Conservation (phyloP, 1,140 invertebrate species). For the Drosophila mojavensis region DNA sequence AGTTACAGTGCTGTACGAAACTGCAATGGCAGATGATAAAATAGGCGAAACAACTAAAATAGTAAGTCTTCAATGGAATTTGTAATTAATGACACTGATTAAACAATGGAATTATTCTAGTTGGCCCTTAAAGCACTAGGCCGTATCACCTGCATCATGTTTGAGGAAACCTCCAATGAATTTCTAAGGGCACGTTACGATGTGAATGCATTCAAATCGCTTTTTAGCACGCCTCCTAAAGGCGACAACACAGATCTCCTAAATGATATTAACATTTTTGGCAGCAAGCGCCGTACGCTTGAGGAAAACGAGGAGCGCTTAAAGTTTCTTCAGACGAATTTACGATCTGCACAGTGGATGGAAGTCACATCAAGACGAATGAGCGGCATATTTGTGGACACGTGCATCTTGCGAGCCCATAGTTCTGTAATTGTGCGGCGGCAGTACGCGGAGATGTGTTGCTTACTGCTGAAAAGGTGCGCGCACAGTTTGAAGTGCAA, state of each 20-base stretch:
- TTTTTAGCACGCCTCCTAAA: constrained; percentile 28
- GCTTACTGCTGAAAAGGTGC: constrained; percentile 61
- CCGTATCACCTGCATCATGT: constrained; percentile 72
- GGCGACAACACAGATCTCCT: background rate
- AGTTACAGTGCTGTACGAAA: constrained; percentile 62
- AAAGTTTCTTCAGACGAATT: constrained; percentile 54
- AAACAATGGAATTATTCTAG: constrained; percentile 24
- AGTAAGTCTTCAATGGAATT: constrained; percentile 44
- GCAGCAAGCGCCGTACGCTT: constrained; percentile 38
- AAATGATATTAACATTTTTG: constrained; percentile 46
- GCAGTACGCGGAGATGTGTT: constrained; percentile 69
- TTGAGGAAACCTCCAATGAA: constrained; percentile 71
- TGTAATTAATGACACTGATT: background rate
- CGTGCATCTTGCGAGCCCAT: constrained; percentile 62
- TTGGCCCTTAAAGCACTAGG: constrained; percentile 69
- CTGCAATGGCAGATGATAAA: constrained; percentile 65
- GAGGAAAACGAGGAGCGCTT: constrained; percentile 68
- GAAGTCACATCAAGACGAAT: constrained; percentile 60
- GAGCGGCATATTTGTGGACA: constrained; percentile 57
- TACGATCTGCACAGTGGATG: constrained; percentile 64
- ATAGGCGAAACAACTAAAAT: constrained; percentile 69
- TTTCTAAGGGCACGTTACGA: constrained; percentile 60
- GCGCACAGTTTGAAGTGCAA: constrained; percentile 62
- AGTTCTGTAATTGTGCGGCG: constrained; percentile 41
- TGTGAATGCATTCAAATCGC: constrained; percentile 49